Conservation (phyloP, 2,888 invertebrate genomes). For the Piscicola geometra region DNA sequence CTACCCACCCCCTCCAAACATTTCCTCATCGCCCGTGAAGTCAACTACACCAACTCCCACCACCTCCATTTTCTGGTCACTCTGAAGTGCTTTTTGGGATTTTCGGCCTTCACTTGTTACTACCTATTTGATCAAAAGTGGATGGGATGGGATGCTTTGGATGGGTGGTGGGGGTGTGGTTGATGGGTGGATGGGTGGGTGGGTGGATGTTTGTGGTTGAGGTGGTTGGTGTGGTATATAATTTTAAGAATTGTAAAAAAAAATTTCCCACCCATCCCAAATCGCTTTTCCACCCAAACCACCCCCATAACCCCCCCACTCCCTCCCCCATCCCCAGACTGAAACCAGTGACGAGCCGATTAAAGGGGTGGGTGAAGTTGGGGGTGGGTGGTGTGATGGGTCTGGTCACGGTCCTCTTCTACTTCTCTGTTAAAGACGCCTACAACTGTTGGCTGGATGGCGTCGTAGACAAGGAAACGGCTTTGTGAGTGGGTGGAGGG, state of each 20-base stretch:
- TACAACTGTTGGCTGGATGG: background rate
- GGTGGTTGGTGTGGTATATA: too few species aligned
- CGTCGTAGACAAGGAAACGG: too few species aligned
- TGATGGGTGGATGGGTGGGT: too few species aligned
- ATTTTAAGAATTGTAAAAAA: too few species aligned
- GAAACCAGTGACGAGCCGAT: background rate
- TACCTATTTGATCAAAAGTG: background rate
- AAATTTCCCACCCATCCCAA: too few species aligned
- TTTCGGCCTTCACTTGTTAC: background rate
- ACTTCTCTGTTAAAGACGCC: background rate
- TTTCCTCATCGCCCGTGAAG: constrained; percentile 25
- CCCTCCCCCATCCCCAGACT: background rate
- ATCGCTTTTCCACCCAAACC: too few species aligned
- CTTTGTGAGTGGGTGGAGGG: too few species aligned
- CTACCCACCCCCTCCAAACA: constrained; percentile 6
- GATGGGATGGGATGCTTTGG: too few species aligned
- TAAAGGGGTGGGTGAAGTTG: background rate
- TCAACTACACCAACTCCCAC: background rate
- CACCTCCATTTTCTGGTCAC: background rate
- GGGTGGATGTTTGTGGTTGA: too few species aligned
- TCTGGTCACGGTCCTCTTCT: background rate
- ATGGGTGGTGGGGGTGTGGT: too few species aligned
- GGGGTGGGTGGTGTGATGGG: background rate
- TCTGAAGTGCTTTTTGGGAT: background rate
- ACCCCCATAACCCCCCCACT: too few species aligned